These are phyloP conservation scores for Stichopus chloronotus DNA, from an alignment of 35 echinoderm and acorn worm genomes.

Conservation along the genomic window DNA sequence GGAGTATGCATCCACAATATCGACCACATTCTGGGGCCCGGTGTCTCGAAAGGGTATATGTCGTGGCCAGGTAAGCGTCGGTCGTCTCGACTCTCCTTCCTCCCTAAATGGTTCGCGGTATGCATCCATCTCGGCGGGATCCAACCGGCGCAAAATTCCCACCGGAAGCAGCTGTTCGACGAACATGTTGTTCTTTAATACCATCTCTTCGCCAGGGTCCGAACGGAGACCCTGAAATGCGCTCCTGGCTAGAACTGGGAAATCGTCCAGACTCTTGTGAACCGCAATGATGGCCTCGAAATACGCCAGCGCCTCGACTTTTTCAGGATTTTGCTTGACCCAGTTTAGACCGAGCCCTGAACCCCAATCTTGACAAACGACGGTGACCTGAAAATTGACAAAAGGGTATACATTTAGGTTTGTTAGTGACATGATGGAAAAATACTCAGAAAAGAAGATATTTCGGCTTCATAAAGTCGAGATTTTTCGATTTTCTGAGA, in stretches of 20 bases:
- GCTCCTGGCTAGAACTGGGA: slow-evolving; percentile 61
- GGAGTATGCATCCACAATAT: slow-evolving; percentile 57
- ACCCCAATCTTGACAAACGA: slow-evolving; percentile 94
- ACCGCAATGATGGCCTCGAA: slow-evolving; percentile 46
- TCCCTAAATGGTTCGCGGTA: slow-evolving; percentile 78
- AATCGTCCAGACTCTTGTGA: slow-evolving; percentile 50
- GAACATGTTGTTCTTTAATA: slow-evolving; percentile 88
- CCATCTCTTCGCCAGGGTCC: slow-evolving; percentile 76
- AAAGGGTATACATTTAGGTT: no score
- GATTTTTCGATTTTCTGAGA: no score
- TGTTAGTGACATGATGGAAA: no score
- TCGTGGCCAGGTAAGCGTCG: slow-evolving; percentile 87
- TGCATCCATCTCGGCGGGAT: slow-evolving; percentile 76
- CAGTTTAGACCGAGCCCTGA: slow-evolving; percentile 88
- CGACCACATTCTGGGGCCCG: slow-evolving; percentile 85
- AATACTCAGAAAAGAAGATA: no score
- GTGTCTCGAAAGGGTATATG: slow-evolving; percentile 77
- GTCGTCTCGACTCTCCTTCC: slow-evolving; percentile 77
- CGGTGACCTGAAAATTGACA: slow-evolving; percentile 15
- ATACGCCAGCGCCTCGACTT: slow-evolving; percentile 62
- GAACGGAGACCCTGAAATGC: slow-evolving; percentile 78
- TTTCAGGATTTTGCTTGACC: slow-evolving; percentile 65
- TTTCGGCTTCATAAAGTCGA: no score
- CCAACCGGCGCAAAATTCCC: slow-evolving; percentile 64
- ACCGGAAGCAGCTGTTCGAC: slow-evolving; percentile 71